Percentiles rank a stretch among this genome's conserved stretches.
Evolutionary conservation across 2,888 invertebrate genomes (phyloP).

Genomic region (Luperina testacea): DNA sequence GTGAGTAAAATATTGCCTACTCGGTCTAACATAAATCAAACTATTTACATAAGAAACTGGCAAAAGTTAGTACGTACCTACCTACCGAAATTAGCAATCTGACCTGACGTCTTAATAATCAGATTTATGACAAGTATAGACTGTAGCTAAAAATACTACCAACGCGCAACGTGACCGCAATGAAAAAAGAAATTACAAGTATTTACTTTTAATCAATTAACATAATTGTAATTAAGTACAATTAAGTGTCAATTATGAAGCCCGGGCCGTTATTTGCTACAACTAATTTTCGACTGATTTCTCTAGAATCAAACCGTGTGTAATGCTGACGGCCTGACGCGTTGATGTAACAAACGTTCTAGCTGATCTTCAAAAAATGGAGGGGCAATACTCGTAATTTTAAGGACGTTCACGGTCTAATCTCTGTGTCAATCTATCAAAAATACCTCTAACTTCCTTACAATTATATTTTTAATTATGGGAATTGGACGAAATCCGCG

Average conservation of each 20-base stretch:
- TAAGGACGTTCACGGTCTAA: neutral
- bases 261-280: neutral
- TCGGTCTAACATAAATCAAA: slow-evolving; percentile 31
- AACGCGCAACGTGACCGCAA: neutral
- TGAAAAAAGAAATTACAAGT: slow-evolving; percentile 6
- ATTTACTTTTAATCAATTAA: slow-evolving; percentile 19
- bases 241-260: slow-evolving; percentile 21
- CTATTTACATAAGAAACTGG: slow-evolving; percentile 27
- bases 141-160: neutral
- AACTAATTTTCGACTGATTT: slow-evolving; percentile 12
- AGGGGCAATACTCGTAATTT: neutral
- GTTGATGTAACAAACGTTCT: neutral
- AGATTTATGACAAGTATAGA: slow-evolving; percentile 17
- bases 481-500: neutral
- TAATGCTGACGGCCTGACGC: slow-evolving; percentile 18
- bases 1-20: slow-evolving; percentile 50
- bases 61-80: neutral
- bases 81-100: slow-evolving; percentile 32
- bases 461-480: neutral
- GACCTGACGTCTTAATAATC: slow-evolving; percentile 24
- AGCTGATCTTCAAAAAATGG: slow-evolving; percentile 19
- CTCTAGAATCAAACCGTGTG: neutral
- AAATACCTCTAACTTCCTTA: neutral
- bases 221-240: slow-evolving; percentile 13
- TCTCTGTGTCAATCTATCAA: too few relatives aligned